These are phyloP conservation scores for Cephonodes hylas DNA, from an alignment of 2,888 invertebrate species.

Conservation along the genomic window DNA sequence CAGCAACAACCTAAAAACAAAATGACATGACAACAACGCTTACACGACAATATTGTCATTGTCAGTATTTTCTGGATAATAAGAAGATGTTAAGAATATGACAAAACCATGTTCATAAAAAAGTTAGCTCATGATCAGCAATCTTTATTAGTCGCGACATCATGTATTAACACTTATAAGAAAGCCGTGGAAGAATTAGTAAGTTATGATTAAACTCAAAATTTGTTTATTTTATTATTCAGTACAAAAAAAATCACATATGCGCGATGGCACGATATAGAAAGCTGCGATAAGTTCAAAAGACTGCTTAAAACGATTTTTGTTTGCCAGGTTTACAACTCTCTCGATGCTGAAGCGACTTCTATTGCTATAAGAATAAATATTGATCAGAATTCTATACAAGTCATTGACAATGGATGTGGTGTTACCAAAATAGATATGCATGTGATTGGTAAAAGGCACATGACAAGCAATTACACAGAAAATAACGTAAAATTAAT, in stretches of 20 bases:
- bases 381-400: conserved; percentile 81
- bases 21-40: neutral
- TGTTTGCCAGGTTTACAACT: conserved; percentile 83
- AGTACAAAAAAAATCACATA: too few relatives aligned
- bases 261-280: too few relatives aligned
- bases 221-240: too few relatives aligned
- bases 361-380: conserved; percentile 86
- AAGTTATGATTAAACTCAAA: too few relatives aligned
- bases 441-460: conserved; percentile 79
- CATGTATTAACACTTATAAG: conserved; percentile 76
- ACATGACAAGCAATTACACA: conserved; percentile 84
- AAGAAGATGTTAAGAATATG: neutral
- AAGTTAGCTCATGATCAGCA: conserved; percentile 68
- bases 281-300: too few relatives aligned
- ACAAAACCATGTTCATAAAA: conserved; percentile 45
- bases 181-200: conserved; percentile 85
- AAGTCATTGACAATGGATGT: conserved; percentile 89
- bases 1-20: neutral
- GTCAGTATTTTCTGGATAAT: neutral
- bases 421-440: conserved; percentile 83
- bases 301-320: too few relatives aligned
- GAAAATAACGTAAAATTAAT: conserved; percentile 74
- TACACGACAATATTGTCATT: neutral
- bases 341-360: conserved; percentile 85
- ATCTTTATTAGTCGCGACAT: conserved; percentile 78